Percentiles rank a stretch among this genome's conserved stretches.
Evolutionary conservation across 2,797 vertebrate species (phyloP).

Genomic region (Sebastes diaconus): DNA sequence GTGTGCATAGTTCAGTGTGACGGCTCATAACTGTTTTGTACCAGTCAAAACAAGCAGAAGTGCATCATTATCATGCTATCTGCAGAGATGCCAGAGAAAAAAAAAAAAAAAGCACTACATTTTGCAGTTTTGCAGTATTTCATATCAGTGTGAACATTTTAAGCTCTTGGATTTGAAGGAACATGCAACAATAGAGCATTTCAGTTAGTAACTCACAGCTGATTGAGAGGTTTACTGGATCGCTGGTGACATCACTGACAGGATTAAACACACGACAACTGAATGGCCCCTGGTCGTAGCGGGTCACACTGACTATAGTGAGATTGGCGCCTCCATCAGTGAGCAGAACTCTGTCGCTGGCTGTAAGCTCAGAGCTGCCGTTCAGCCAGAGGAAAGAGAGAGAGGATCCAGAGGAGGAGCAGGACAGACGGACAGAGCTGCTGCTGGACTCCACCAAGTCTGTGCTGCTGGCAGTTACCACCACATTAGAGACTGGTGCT

Average conservation of each 20-base stretch:
- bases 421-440: slow-evolving; percentile 62
- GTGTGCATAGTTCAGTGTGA: neutral
- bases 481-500: slow-evolving; percentile 53
- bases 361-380: slow-evolving; percentile 58
- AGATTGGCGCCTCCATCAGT: slow-evolving; percentile 47
- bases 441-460: slow-evolving; percentile 24
- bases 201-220: slow-evolving; percentile 64
- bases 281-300: slow-evolving; percentile 69
- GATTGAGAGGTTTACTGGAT: slow-evolving; percentile 35
- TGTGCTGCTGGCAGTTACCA: slow-evolving; percentile 15
- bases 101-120: neutral
- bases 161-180: neutral
- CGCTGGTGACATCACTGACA: slow-evolving; percentile 49
- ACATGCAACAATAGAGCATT: neutral
- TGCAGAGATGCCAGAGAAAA: neutral
- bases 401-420: slow-evolving; percentile 63
- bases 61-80: neutral
- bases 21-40: neutral
- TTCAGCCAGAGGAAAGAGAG: slow-evolving; percentile 69
- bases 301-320: slow-evolving; percentile 43
- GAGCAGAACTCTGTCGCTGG: slow-evolving; percentile 46
- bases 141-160: neutral
- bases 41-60: neutral
- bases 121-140: neutral
- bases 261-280: slow-evolving; percentile 60